These are phyloP conservation scores for Hippocampus mohnikei DNA, from an alignment of 2,113 vertebrate genomes.

Conservation along the genomic window DNA sequence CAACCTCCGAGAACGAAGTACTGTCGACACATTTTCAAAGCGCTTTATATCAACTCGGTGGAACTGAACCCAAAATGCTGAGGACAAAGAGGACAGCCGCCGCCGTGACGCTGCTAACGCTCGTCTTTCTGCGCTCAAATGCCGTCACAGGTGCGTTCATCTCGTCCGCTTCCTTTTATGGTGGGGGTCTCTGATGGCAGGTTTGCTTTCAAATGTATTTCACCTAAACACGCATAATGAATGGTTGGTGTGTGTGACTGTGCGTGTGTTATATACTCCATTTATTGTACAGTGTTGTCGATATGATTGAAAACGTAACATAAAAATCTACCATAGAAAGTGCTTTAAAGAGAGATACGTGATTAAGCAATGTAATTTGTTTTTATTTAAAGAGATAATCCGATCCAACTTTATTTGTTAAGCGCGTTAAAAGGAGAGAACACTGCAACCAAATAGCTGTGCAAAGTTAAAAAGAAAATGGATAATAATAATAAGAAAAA, in stretches of 20 bases:
- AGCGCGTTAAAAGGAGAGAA: not conserved
- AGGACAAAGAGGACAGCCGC: not conserved
- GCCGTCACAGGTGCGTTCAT: slow-evolving; percentile 49
- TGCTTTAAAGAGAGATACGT: not conserved
- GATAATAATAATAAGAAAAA: too few relatives aligned
- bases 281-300: not conserved
- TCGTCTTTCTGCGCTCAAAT: not conserved
- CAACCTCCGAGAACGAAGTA: not conserved
- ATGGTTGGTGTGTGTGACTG: not conserved
- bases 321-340: not conserved
- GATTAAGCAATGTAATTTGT: not conserved
- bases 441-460: not conserved
- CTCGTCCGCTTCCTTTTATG: not conserved
- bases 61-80: not conserved
- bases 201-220: not conserved
- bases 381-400: too few relatives aligned
- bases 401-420: not conserved
- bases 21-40: not conserved
- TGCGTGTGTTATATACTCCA: too few relatives aligned
- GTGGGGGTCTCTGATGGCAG: not conserved
- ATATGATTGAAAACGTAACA: not conserved
- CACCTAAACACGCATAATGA: not conserved
- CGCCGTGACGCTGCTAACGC: fast-evolving
- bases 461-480: too few relatives aligned
- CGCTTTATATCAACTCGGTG: not conserved